Base-by-base conservation (phyloP, 1,140 invertebrate genomes). In the Hylyphantes graminicola region DNA sequence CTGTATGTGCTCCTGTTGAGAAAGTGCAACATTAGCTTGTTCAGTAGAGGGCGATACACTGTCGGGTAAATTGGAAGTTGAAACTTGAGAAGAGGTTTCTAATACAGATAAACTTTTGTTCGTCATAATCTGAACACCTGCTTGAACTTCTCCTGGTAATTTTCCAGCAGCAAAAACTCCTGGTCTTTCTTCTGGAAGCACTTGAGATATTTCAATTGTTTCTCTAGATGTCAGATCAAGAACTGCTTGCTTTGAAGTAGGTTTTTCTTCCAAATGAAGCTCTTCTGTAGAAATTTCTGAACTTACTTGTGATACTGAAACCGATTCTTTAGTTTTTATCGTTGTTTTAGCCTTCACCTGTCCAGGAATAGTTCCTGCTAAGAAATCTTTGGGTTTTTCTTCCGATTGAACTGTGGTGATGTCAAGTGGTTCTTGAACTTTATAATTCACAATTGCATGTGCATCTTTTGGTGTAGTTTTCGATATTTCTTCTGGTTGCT, bases 61-160 rank as follows among this genome's bases (percentile, higher is more conserved):
- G 7, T 75, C 19, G 11, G 21, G n/a, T 59, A 87, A 85, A n/a
- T 59, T 17, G 4, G 48, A 55, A 48, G 86, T 54, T 55, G 65
- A 17, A 53, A 80, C 61, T 50, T 86, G 75, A 17, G 67, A 50
- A 13, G 64, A 78, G 12, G 86, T 85, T 83, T 87, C 86, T 10
- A 78, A 85, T 12, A 86, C 77, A 17, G 75, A 65, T 17, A 87
- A 13, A 54, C 85, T 68, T 85, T 86, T 84, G 21, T 86, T 77
- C 9, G 83, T 78, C 51, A 83, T 77, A 86, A 79, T 72, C 59
- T 70, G 21, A 64, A 82, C 19, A 8, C 85, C 75, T 19, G 81
- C 85, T 50, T 80, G 68, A 15, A 86, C 83, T 74, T 86, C 78
- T 64, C 85, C 85, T 17, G 85, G 85, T n/a, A 82, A 48, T 61